Conservation (phyloP, 2,113 vertebrate genomes). For the Anas platyrhynchos region DNA sequence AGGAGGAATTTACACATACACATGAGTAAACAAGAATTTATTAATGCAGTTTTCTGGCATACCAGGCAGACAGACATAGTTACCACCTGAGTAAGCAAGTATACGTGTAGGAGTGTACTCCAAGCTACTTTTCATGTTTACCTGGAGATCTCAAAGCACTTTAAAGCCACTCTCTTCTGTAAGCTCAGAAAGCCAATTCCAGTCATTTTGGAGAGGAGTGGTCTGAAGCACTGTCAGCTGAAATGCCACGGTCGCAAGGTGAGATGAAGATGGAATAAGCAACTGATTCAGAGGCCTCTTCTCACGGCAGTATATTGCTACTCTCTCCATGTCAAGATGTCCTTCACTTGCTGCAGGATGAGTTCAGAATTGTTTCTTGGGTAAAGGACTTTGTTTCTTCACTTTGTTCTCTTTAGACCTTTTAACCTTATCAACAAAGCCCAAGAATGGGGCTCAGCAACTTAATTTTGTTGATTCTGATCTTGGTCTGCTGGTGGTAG, state of each 20-base stretch:
- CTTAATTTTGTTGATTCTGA: background rate
- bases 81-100: background rate
- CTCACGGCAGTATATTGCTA: background rate
- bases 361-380: background rate
- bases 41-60: background rate
- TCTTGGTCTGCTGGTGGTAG: background rate
- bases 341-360: background rate
- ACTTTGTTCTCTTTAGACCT: background rate
- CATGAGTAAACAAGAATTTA: background rate
- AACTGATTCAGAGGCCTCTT: background rate
- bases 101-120: background rate
- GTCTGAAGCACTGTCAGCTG: background rate
- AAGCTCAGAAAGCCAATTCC: background rate
- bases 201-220: background rate
- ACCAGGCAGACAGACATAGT: background rate
- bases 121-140: background rate
- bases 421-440: background rate
- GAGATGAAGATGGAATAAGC: background rate
- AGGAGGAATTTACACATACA: background rate
- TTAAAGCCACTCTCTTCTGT: background rate
- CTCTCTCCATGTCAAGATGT: background rate
- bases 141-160: background rate
- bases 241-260: accelerated
- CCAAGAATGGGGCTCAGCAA: background rate
- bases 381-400: background rate